Evolutionary conservation across 1,140 invertebrate genomes (phyloP), one percentile per base, ranked within the genome.

Genomic region (Tenebrio molitor): DNA sequence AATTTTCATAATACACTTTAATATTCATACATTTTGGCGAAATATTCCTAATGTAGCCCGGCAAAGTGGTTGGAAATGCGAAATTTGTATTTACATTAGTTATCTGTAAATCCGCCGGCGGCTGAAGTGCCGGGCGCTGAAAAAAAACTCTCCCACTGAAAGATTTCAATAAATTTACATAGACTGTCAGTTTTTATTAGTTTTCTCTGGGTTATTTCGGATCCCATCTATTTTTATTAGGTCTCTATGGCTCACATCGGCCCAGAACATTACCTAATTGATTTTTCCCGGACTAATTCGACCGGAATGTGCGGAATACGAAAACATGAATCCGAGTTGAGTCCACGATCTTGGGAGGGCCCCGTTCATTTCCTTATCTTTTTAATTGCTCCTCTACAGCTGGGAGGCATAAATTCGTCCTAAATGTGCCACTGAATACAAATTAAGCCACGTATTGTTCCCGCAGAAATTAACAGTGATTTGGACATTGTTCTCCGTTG

Each of bases 21-120:
- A 66, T 66, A 66, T 66, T 66, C 64, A 66, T 66, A 66, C 36
- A 42, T 66, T 41, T 42, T 50, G 17, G 12, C 42, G 64, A 66
- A 66, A 66, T 66, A 66, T 71, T 64, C 41, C 50, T 50, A 71
- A 71, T 71, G 69, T 63, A 50, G 41, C 29, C 17, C 36, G 53
- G 25, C 34, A 69, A 73, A 73, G 71, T 67, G 71, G 36, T 42
- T 58, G 17, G 58, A 74, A 74, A 65, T 74, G 41, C 42, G 67
- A 74, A 74, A 74, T 74, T 71, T 74, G 72, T 74, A 74, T 74
- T 74, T 74, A 74, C 72, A 74, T 74, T 74, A 74, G 72, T 74
- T 74, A 74, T 74, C 72, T 74, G 41, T 41, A 74, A 74, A 74
- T 74, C 72, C 68, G 42, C 23, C 5, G 19, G 17, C 23, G 41